Evolutionary conservation across 2,888 invertebrate genomes (phyloP), one percentile per base, ranked within the genome.

Genomic region (Heliconius ethilla): DNA sequence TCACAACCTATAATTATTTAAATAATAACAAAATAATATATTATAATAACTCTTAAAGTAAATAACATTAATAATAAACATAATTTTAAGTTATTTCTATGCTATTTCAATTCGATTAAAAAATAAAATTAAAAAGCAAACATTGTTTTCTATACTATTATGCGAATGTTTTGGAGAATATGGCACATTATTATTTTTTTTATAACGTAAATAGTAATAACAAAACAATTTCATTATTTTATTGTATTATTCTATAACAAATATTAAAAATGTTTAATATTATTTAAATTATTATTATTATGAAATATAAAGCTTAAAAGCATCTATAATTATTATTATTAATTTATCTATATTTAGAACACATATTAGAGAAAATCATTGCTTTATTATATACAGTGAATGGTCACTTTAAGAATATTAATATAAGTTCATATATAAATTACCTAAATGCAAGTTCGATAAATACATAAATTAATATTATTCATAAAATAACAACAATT

Each of bases 1-100:
- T 73, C 70, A 75, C 66, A 78, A 78, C 82, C 82, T 80, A 81
- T 67, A 69, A 75, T 65, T 40, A 70, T 70, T 63, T 40, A 75
- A 27, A 45, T 27, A 70, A 62, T 74, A 37, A 66, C 22, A 27
- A 69, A 40, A 69, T 40, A 33, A 27, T 33, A 63, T 70, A 55
- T 63, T 72, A 63, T 15, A 27, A 74, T 37, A 27, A 74, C 5
- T 29, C 3, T 63, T 63, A 40, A 59, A 59, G 37, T 25, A 73
- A 40, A 73, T 37, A 63, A 3, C 10, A 40, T 62, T 59, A n/a
- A 40, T 18, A 73, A 63, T 62, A 74, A 40, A 22, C 18, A 25
- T 74, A 25, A 18, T 10, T 74, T 25, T 33, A 10, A 74, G 9
- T 11, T 62, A 27, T 63, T 74, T 74, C 59, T 59, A 3, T 15